phyloP scores from a whole-genome alignment of 1,140 invertebrate genomes.

The Diabrotica undecimpunctata region DNA sequence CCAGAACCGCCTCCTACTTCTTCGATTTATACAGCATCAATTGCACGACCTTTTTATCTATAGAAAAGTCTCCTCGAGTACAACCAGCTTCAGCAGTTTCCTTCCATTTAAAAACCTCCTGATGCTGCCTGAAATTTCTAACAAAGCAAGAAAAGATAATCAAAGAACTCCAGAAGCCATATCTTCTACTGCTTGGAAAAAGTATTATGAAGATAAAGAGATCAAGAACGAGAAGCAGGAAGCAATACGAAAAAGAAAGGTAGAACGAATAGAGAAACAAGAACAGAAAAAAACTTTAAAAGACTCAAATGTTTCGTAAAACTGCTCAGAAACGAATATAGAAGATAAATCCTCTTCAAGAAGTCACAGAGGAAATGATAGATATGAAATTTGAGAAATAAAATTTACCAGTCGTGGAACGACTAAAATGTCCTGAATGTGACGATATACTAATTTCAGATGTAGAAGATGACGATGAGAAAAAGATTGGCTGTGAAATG shows the following conservation, averaged over 20 bases:
- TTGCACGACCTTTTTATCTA: background rate
- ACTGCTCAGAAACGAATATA: slow-evolving; percentile 7
- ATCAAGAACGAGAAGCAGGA: background rate
- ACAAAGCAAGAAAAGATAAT: too few relatives aligned
- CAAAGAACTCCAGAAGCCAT: too few relatives aligned
- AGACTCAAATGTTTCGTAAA: slow-evolving; percentile 3
- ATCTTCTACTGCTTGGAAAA: too few relatives aligned
- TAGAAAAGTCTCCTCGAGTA: background rate
- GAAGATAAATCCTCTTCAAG: background rate
- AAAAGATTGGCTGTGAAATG: slow-evolving; percentile 14
- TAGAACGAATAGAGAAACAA: too few relatives aligned
- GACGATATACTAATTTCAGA: slow-evolving; percentile 5
- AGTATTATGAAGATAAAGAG: too few relatives aligned
- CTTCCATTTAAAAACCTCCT: too few relatives aligned
- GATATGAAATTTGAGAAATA: background rate
- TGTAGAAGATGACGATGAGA: slow-evolving; percentile 13
- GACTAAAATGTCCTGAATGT: slow-evolving; percentile 7
- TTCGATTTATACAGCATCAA: too few relatives aligned
- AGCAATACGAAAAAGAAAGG: background rate
- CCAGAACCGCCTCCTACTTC: too few relatives aligned
- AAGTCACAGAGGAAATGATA: background rate
- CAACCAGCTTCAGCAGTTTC: too few relatives aligned
- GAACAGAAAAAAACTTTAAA: too few relatives aligned
- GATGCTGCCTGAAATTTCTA: too few relatives aligned
- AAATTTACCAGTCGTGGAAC: slow-evolving; percentile 5